These are phyloP conservation scores for Macropus fuliginosus DNA, from an alignment of 2,797 vertebrate species.

Conservation along the genomic window DNA sequence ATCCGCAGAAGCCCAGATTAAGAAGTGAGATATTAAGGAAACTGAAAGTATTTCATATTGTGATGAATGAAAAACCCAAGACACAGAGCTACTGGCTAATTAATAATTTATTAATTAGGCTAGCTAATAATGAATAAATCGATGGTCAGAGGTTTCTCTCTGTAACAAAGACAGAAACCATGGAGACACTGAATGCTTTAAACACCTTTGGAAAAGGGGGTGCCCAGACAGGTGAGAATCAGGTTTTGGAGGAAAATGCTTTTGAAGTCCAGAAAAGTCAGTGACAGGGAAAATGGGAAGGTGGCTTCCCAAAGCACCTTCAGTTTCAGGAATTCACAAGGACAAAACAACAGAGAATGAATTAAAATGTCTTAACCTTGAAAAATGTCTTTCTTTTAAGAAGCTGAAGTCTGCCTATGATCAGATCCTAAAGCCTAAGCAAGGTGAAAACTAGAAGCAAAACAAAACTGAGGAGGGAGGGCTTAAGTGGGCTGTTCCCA, in stretches of 20 bases:
- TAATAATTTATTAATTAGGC: no score
- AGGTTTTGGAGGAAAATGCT: neutral
- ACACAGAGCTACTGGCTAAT: no score
- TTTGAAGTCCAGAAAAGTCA: neutral
- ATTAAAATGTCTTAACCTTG: neutral
- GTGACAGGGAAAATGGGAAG: neutral
- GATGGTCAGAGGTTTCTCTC: no score
- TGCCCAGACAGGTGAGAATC: neutral
- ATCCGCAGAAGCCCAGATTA: no score
- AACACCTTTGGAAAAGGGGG: neutral
- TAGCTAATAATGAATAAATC: no score
- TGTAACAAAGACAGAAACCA: no score
- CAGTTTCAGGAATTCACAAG: neutral
- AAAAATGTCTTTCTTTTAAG: neutral
- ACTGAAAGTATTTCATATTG: no score
- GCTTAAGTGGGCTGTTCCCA: neutral
- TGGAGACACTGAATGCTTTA: neutral
- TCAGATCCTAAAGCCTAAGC: neutral
- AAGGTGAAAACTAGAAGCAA: neutral
- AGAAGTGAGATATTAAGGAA: no score
- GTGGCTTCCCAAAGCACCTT: neutral
- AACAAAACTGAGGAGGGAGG: neutral
- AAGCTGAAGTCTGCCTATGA: neutral
- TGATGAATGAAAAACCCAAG: no score
- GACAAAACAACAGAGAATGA: neutral